Conservation (phyloP, 2,888 invertebrate species). For the Amphimallon solstitiale region DNA sequence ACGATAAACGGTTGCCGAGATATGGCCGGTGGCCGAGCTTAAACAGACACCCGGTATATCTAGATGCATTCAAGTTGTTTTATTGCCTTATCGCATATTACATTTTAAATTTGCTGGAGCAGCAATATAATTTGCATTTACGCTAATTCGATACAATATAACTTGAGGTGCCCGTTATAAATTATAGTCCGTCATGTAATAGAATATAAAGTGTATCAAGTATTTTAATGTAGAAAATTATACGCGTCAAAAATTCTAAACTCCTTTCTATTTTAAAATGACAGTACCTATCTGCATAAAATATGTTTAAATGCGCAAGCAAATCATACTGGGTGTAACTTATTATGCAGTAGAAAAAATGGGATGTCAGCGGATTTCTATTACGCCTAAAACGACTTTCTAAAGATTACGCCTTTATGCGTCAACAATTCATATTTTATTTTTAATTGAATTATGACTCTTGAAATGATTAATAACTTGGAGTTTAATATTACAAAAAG, state of each 20-base stretch:
- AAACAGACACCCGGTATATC: too few relatives aligned
- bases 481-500: neutral
- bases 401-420: neutral
- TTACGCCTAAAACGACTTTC: slow-evolving; percentile 6
- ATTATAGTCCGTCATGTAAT: slow-evolving; percentile 4
- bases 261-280: slow-evolving; percentile 18
- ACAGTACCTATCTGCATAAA: neutral
- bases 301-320: slow-evolving; percentile 10
- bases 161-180: slow-evolving; percentile 7
- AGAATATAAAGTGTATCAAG: neutral
- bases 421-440: neutral
- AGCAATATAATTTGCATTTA: slow-evolving; percentile 19
- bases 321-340: slow-evolving; percentile 13
- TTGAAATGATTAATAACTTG: neutral
- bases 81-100: neutral
- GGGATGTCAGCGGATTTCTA: slow-evolving; percentile 1
- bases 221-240: slow-evolving; percentile 3
- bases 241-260: neutral
- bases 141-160: slow-evolving; percentile 17
- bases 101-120: neutral
- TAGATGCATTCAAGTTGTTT: slow-evolving; percentile 6
- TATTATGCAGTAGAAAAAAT: neutral
- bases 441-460: neutral
- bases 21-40: too few relatives aligned
- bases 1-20: too few relatives aligned